These are phyloP conservation scores for Isaurus tuberculatus DNA, from an alignment of 92 coral and sea anemone species.

Conservation along the genomic window DNA sequence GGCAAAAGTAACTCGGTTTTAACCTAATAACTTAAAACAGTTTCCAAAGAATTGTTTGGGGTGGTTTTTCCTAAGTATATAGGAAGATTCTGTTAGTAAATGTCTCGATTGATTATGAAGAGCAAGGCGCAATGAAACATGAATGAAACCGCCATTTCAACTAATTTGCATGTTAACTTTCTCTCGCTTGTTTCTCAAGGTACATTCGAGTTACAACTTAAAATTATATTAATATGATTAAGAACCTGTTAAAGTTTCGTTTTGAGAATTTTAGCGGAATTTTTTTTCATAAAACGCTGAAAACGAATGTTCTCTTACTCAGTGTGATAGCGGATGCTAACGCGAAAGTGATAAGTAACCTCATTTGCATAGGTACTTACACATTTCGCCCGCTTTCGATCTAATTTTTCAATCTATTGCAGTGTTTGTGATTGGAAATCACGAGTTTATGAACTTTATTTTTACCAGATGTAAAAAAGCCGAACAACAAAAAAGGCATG, in stretches of 20 bases:
- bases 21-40: neutral
- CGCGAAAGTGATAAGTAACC: constrained; percentile 36
- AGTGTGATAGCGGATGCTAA: constrained; percentile 13
- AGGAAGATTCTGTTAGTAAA: constrained; percentile 13
- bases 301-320: neutral
- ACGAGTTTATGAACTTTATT: neutral
- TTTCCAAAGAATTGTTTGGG: constrained; percentile 16
- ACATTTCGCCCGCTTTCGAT: constrained; percentile 29
- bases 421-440: neutral
- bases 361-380: constrained; percentile 46
- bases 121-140: constrained; percentile 47
- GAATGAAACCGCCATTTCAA: constrained; percentile 52
- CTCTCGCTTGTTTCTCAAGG: constrained; percentile 34
- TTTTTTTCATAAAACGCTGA: neutral
- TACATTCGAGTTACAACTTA: constrained; percentile 5
- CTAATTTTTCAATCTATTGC: neutral
- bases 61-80: constrained; percentile 9
- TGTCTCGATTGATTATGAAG: constrained; percentile 18
- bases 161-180: constrained; percentile 52
- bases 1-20: constrained; percentile 17
- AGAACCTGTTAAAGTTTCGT: constrained; percentile 19
- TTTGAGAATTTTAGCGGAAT: constrained; percentile 8
- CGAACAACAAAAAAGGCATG: neutral
- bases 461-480: neutral
- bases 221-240: constrained; percentile 11